These are phyloP conservation scores for Diarsia brunnea DNA, from an alignment of 2,888 invertebrate species.

Conservation along the genomic window DNA sequence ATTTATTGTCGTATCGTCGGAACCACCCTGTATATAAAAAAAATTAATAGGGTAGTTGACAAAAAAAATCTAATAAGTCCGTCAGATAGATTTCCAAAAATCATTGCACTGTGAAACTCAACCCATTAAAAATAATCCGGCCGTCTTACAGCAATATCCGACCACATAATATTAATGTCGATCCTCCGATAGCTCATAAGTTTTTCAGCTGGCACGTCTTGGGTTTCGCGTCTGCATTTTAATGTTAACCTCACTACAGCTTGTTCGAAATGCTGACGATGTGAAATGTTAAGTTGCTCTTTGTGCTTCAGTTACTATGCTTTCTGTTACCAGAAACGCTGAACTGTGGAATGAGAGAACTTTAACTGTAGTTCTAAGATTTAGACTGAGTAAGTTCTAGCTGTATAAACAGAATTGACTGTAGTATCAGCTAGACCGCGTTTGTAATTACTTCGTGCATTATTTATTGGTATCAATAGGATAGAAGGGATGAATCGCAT, in stretches of 20 bases:
- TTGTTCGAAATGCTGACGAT: background rate
- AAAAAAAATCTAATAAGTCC: no score
- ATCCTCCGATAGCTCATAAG: conserved; percentile 32
- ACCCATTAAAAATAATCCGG: conserved; percentile 3
- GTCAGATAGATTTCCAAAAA: no score
- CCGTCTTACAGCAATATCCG: background rate
- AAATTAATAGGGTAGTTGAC: no score
- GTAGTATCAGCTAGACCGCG: background rate
- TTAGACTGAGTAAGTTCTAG: background rate
- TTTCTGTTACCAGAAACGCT: background rate
- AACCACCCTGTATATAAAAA: no score
- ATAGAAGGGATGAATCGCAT: no score
- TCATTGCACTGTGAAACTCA: conserved; percentile 8
- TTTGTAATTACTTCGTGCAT: background rate
- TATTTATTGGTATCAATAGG: background rate
- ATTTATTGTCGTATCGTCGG: no score
- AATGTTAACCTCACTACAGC: conserved; percentile 1
- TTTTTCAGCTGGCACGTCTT: conserved; percentile 16
- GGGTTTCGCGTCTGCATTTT: conserved; percentile 29
- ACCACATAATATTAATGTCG: conserved; percentile 7
- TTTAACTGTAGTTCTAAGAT: background rate
- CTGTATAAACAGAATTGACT: background rate
- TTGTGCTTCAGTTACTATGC: conserved; percentile 3
- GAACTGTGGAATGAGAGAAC: background rate
- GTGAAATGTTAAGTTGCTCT: conserved; percentile 33